Evolutionary conservation across 2,113 vertebrate genomes (phyloP), one percentile per base, ranked within the genome.

Genomic region (Micronycteris hirsuta): DNA sequence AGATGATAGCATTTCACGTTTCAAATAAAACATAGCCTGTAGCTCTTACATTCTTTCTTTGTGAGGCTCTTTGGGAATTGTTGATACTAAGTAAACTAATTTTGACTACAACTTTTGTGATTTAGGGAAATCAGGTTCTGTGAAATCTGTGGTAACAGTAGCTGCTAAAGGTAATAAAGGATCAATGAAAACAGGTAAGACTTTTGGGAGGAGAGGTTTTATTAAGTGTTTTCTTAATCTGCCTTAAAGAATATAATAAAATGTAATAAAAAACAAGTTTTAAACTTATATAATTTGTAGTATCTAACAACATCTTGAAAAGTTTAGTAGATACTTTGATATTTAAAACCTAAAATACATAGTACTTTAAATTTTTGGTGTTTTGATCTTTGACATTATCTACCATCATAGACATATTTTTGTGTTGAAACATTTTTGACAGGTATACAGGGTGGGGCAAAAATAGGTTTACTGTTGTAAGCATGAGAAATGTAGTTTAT

Each of bases 91-190:
- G 86, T 85, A 87, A 96, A 89, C 90, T 61, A 91, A 28, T 97
- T 95, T 97, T 98, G 96, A 98, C 89, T 63, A 31, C 47, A 83
- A 7, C 33, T 97, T 96, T 97, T 97, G 84, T 96, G 71, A 65
- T 70, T 41, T 85, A 98, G 98, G 98, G 68, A 98, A 98, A 91
- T 98, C 97, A 52, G 95, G 81, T 86, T 85, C 61, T 68, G 97
- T 98, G 94, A 98, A 98, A 93, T 78, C 91, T 3, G 24, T 90
- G 13, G 1, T 84, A 88, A 52, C 93, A 0, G 96, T 96, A 86
- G 96, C 97, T 31, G 54, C 83, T 17, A 98, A 98, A 96, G 70
- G 61, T 84, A 97, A 89, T 95, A 97, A 97, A 86, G 38, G 93
- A 68, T 95, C 97, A 22, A 7, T 54, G 33, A 76, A 92, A 93